Conservation (phyloP, 2,888 invertebrate genomes). For the Papilio demoleus region DNA sequence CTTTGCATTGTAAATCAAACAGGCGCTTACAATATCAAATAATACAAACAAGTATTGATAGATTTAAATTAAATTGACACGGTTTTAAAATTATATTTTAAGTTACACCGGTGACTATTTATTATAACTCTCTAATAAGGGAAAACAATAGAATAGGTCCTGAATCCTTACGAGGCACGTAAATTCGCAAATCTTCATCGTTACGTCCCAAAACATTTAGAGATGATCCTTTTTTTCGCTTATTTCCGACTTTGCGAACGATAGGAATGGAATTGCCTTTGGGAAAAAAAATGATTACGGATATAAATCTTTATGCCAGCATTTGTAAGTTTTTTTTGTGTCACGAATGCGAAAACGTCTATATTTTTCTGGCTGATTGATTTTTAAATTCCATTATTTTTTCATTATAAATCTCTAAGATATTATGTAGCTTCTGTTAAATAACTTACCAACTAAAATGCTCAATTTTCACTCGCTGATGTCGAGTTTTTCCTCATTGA, state of each 20-base stretch:
- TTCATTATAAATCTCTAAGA: neutral
- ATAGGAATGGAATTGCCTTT: slow-evolving; percentile 26
- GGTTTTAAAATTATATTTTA: no score
- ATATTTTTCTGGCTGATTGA: neutral
- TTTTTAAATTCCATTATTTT: no score
- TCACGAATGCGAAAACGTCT: slow-evolving; percentile 2
- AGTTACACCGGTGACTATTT: neutral
- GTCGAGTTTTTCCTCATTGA: neutral
- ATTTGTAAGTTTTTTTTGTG: slow-evolving; percentile 10
- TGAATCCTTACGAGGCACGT: slow-evolving; percentile 10
- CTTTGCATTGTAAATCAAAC: neutral
- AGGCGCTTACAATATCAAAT: no score
- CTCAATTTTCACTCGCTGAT: neutral
- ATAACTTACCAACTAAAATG: neutral
- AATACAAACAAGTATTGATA: no score
- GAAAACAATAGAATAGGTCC: slow-evolving; percentile 17
- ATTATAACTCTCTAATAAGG: slow-evolving; percentile 14
- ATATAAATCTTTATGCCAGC: slow-evolving; percentile 17
- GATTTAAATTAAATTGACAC: no score
- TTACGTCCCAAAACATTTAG: slow-evolving; percentile 25
- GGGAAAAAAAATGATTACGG: slow-evolving; percentile 27
- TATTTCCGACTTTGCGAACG: slow-evolving; percentile 24
- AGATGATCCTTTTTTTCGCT: slow-evolving; percentile 29
- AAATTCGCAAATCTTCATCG: slow-evolving; percentile 23
- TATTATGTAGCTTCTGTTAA: neutral